Percentiles rank a stretch among this genome's conserved stretches.
Evolutionary conservation across 2,888 invertebrate genomes (phyloP).

Genomic region (Chymomyza fuscimana): DNA sequence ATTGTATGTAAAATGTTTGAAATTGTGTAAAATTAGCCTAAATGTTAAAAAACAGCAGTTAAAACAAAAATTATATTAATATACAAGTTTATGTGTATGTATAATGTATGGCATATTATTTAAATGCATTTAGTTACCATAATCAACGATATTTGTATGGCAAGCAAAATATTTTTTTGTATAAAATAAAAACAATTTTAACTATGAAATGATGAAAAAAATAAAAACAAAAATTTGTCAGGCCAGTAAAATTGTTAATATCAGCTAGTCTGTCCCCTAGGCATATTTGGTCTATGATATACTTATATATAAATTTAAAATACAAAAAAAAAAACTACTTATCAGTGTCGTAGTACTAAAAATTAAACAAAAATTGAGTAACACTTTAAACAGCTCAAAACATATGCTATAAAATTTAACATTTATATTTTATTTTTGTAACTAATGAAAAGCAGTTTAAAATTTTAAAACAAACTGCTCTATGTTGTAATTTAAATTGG

Average conservation of each 20-base stretch:
- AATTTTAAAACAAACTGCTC: slow-evolving; percentile 33
- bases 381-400: slow-evolving; percentile 21
- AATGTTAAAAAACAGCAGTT: slow-evolving; percentile 31
- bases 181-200: slow-evolving; percentile 20
- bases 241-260: slow-evolving; percentile 1
- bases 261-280: neutral
- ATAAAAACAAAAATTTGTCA: slow-evolving; percentile 13
- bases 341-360: slow-evolving; percentile 15
- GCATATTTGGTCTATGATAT: slow-evolving; percentile 2
- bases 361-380: slow-evolving; percentile 10
- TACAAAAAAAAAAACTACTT: slow-evolving; percentile 6
- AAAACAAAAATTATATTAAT: neutral
- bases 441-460: slow-evolving; percentile 14
- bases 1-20: neutral
- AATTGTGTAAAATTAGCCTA: slow-evolving; percentile 10
- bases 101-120: slow-evolving; percentile 36
- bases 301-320: slow-evolving; percentile 5
- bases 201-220: slow-evolving; percentile 36
- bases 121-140: slow-evolving; percentile 48
- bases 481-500: slow-evolving; percentile 54
- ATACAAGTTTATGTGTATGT: neutral
- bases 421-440: slow-evolving; percentile 28
- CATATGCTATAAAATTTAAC: neutral
- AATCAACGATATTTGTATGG: slow-evolving; percentile 42
- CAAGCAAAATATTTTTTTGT: slow-evolving; percentile 10